Base-by-base conservation (phyloP, 2,113 vertebrate species). In the Himantopus leucocephalus region DNA sequence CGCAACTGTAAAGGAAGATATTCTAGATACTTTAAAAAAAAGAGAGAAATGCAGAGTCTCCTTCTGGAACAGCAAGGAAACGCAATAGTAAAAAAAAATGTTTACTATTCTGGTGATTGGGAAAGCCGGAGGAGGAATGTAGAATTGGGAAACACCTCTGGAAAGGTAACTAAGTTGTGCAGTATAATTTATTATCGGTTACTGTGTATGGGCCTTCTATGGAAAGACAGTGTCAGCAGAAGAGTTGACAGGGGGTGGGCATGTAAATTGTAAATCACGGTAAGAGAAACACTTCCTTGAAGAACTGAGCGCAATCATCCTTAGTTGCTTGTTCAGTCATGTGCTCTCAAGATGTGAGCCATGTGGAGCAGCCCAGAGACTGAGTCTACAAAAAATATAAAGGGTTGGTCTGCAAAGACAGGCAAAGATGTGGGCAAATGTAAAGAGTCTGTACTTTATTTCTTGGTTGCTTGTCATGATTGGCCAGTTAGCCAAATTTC, bases 271-370 rank as follows among this genome's bases (percentile, higher is more conserved):
- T 47, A 70, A 87, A 59, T 39, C 55, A 12, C 1, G 0, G 3
- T 1, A 7, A 21, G 32, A 56, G 30, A 82, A 89, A 55, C 4
- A 1, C 8, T 66, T n/a, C 55, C 35, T 19, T 18, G 34, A 32
- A 1, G 60, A 67, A 16, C 2, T 7, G 60, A 60, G 34, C 18
- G 22, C 1, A 0, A 30, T 56, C 26, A 34, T 72, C 23, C 23
- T 5, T 5, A 20, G n/a, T 20, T 20, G 34, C 32, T 20, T 17
- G 3, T 34, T 66, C 48, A 39, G 58, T 52, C 41, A 50, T 0
- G 0, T 16, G 41, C 7, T 75, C 21, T 47, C 3, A 10, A 48
- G 24, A 1, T 8, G 19, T 10, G 20, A 76, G 22, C 39, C 6
- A 3, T 1, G 26, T 0, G 2, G 14, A 32, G 41, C 5, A 72